phyloP scores from a whole-genome alignment of 2,113 vertebrate genomes.

The Theristicus caerulescens region DNA sequence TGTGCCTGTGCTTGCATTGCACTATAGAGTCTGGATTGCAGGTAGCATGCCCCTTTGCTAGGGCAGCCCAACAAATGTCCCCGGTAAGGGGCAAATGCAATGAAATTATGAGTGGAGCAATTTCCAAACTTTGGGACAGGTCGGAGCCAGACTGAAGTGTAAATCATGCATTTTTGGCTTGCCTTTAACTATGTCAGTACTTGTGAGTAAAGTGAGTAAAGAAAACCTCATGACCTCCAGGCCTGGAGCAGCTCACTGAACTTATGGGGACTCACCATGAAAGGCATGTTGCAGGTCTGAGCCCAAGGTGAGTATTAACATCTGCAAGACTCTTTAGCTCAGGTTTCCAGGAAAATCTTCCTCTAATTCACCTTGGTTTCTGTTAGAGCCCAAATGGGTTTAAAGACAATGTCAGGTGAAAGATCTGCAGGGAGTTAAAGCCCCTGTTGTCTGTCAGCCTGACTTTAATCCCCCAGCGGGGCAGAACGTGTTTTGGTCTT shows the following conservation, averaged over 20 bases:
- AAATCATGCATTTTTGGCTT: neutral
- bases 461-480: neutral
- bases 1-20: neutral
- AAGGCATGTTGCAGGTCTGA: neutral
- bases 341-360: constrained; percentile 5
- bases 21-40: neutral
- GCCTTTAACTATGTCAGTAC: neutral
- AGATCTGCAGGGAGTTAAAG: neutral
- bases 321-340: neutral
- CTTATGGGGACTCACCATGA: neutral
- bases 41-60: neutral
- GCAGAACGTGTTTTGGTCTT: neutral
- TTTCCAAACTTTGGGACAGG: neutral
- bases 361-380: neutral
- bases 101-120: neutral
- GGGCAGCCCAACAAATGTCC: neutral
- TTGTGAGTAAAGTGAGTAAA: neutral
- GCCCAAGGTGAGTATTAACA: neutral
- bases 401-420: neutral
- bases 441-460: neutral
- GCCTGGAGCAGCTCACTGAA: neutral
- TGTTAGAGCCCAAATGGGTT: neutral
- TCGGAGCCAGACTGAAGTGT: neutral
- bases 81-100: neutral
- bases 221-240: neutral